phyloP scores from a whole-genome alignment of 2,888 invertebrate species.

The Parelbella ahira region DNA sequence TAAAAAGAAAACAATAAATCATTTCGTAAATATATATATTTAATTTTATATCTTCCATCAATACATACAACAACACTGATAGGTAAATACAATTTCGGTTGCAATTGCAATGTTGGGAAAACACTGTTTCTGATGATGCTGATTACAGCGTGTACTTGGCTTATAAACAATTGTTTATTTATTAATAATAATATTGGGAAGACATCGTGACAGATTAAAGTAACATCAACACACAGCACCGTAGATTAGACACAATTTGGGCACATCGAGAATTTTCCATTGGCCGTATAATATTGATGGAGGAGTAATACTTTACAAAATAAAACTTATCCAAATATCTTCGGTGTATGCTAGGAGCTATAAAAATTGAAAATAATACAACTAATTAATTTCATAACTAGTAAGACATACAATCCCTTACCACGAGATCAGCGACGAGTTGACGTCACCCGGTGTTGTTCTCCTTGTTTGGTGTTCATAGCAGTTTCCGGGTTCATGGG shows the following conservation, averaged over 20 bases:
- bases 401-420: slow-evolving; percentile 80
- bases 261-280: slow-evolving; percentile 43
- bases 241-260: slow-evolving; percentile 37
- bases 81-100: slow-evolving; percentile 64
- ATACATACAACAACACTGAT: slow-evolving; percentile 78
- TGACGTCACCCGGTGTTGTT: slow-evolving; percentile 64
- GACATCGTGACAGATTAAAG: slow-evolving; percentile 51
- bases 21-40: slow-evolving; percentile 81
- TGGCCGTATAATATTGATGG: slow-evolving; percentile 76
- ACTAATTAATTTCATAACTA: slow-evolving; percentile 80
- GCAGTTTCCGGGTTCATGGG: slow-evolving; percentile 9
- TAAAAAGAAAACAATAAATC: slow-evolving; percentile 45
- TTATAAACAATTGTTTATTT: slow-evolving; percentile 19
- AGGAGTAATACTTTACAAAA: slow-evolving; percentile 78
- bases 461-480: slow-evolving; percentile 8
- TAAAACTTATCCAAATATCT: slow-evolving; percentile 81
- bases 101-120: slow-evolving; percentile 32
- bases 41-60: slow-evolving; percentile 81
- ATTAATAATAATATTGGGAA: slow-evolving; percentile 51
- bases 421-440: slow-evolving; percentile 78
- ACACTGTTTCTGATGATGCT: slow-evolving; percentile 19
- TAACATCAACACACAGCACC: slow-evolving; percentile 40
- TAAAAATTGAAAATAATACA: slow-evolving; percentile 81
- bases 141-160: slow-evolving; percentile 9
- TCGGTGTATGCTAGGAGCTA: slow-evolving; percentile 81